phyloP scores from a whole-genome alignment of 1,140 invertebrate species.

The Elymnias hypermnestra region DNA sequence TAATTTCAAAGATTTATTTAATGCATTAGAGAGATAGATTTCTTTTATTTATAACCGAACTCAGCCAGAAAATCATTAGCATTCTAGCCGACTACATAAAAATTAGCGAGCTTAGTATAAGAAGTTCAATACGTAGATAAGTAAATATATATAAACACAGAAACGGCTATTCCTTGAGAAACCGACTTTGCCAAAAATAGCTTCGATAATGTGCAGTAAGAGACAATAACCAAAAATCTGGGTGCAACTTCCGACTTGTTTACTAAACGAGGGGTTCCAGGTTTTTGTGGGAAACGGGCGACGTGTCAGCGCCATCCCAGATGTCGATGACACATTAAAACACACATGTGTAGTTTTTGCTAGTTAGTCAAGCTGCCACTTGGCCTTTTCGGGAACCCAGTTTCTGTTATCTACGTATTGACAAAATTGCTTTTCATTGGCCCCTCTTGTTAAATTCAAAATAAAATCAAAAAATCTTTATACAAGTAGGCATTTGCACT shows the following conservation, averaged over 20 bases:
- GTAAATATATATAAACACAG: too few relatives aligned
- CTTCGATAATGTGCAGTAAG: not conserved
- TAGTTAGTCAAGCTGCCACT: slow-evolving; percentile 19
- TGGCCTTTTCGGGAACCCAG: slow-evolving; percentile 8
- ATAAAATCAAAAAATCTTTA: too few relatives aligned
- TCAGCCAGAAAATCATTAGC: too few relatives aligned
- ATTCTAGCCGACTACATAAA: too few relatives aligned
- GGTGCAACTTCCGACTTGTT: slow-evolving; percentile 40
- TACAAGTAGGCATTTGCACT: too few relatives aligned
- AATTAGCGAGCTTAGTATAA: too few relatives aligned
- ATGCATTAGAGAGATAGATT: too few relatives aligned
- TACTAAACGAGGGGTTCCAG: slow-evolving; percentile 36
- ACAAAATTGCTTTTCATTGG: slow-evolving; percentile 7
- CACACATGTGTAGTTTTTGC: slow-evolving; percentile 42
- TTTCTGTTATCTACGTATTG: slow-evolving; percentile 12
- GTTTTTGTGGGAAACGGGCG: slow-evolving; percentile 33
- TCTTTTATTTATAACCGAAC: too few relatives aligned
- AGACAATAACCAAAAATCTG: slow-evolving; percentile 22
- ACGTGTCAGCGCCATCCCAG: slow-evolving; percentile 32
- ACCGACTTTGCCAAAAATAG: too few relatives aligned
- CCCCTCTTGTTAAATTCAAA: not conserved
- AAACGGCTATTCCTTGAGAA: too few relatives aligned
- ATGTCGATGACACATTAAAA: slow-evolving; percentile 54
- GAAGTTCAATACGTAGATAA: too few relatives aligned
- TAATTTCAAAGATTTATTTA: too few relatives aligned